Evolutionary conservation across 2,888 invertebrate genomes (phyloP).

Genomic region (Zele albiditarsus): DNA sequence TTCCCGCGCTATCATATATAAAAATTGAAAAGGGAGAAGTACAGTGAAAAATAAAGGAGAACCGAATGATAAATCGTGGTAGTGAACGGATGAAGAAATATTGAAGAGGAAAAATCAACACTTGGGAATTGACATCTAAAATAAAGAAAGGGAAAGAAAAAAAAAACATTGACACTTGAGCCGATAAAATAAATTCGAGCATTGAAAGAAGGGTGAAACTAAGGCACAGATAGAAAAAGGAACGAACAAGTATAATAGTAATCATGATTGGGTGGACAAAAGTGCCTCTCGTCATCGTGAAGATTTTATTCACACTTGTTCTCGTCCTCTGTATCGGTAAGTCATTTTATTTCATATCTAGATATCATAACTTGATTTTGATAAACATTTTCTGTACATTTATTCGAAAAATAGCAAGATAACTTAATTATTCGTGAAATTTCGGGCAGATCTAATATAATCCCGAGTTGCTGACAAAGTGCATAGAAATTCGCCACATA

Average conservation of each 20-base stretch:
- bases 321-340: conserved; percentile 49
- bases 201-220: background rate
- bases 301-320: conserved; percentile 37
- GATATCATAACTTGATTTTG: too few relatives aligned
- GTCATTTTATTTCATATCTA: background rate
- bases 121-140: background rate
- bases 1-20: background rate
- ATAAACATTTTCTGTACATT: too few relatives aligned
- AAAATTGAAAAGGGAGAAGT: background rate
- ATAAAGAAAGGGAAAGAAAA: background rate
- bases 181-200: background rate
- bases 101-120: background rate
- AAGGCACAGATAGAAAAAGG: background rate
- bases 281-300: conserved; percentile 26
- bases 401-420: too few relatives aligned
- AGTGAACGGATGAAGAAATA: background rate
- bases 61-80: background rate
- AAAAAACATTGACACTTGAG: background rate
- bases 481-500: too few relatives aligned
- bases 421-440: too few relatives aligned
- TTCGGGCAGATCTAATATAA: too few relatives aligned
- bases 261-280: conserved; percentile 37
- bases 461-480: too few relatives aligned
- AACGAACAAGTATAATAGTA: conserved; percentile 8
- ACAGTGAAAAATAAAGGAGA: background rate